These are phyloP conservation scores for Himantopus leucocephalus DNA, from an alignment of 2,113 vertebrate species.

Conservation along the genomic window DNA sequence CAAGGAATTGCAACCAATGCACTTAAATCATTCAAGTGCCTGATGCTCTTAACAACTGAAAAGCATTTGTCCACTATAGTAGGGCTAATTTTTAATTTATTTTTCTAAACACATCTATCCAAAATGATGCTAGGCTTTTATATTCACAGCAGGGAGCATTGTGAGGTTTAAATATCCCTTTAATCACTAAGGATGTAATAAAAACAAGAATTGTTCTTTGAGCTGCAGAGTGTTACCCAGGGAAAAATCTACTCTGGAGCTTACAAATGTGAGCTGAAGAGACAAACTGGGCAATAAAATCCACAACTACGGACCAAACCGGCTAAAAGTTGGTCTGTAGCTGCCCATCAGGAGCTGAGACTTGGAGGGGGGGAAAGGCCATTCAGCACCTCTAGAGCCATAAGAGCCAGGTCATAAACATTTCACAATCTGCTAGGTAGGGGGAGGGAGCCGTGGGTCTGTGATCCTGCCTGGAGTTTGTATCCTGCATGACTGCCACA, in stretches of 20 bases:
- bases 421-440: conserved; percentile 36
- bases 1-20: not conserved
- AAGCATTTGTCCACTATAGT: conserved; percentile 39
- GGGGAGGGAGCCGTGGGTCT: conserved; percentile 30
- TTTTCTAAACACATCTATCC: conserved; percentile 57
- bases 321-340: conserved; percentile 49
- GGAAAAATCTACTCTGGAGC: conserved; percentile 65
- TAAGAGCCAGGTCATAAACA: conserved; percentile 61
- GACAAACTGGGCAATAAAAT: conserved; percentile 74
- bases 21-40: conserved; percentile 1
- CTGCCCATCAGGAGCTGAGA: conserved; percentile 61
- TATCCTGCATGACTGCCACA: not conserved
- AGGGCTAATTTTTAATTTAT: conserved; percentile 62
- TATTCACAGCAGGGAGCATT: conserved; percentile 63
- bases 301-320: conserved; percentile 55
- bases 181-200: conserved; percentile 74
- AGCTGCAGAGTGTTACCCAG: conserved; percentile 69
- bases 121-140: conserved; percentile 62
- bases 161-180: conserved; percentile 68
- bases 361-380: conserved; percentile 31
- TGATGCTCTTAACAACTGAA: conserved; percentile 21
- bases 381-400: conserved; percentile 67
- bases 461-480: not conserved
- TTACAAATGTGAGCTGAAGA: conserved; percentile 67
- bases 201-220: conserved; percentile 67